These are phyloP conservation scores for Redunca redunca DNA, from an alignment of 2,113 vertebrate species.

Conservation along the genomic window DNA sequence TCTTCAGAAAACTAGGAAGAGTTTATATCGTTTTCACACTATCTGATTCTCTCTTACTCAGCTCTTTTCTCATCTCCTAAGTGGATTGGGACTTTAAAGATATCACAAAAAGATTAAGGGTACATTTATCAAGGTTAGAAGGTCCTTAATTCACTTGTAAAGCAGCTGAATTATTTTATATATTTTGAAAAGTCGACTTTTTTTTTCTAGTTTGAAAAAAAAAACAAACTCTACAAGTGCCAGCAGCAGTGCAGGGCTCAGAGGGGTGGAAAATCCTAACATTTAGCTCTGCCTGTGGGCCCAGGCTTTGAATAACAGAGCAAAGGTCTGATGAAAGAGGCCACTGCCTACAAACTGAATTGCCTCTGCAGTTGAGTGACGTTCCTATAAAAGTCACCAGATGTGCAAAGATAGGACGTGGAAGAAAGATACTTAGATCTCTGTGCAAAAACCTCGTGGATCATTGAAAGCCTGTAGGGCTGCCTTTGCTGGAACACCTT, in stretches of 20 bases:
- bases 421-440: background rate
- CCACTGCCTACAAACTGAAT: background rate
- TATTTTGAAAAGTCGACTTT: background rate
- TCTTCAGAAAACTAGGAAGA: background rate
- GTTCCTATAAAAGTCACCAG: background rate
- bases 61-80: background rate
- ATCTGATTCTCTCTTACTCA: background rate
- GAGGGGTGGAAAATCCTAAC: background rate
- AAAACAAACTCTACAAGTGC: background rate
- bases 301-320: background rate
- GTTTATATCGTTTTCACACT: background rate
- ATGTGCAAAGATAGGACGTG: background rate
- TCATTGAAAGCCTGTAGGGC: background rate
- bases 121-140: constrained; percentile 47
- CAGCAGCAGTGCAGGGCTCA: background rate
- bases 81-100: constrained; percentile 17
- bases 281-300: background rate
- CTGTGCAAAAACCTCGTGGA: background rate
- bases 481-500: background rate
- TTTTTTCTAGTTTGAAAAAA: background rate
- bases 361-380: background rate
- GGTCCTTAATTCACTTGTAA: constrained; percentile 28
- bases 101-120: constrained; percentile 27
- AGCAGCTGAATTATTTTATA: constrained; percentile 23
- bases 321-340: background rate